Percentiles rank a stretch among this genome's conserved stretches.
Conservation (phyloP, 53 echinoderm and acorn worm species). For the Holothuria leucospilota region DNA sequence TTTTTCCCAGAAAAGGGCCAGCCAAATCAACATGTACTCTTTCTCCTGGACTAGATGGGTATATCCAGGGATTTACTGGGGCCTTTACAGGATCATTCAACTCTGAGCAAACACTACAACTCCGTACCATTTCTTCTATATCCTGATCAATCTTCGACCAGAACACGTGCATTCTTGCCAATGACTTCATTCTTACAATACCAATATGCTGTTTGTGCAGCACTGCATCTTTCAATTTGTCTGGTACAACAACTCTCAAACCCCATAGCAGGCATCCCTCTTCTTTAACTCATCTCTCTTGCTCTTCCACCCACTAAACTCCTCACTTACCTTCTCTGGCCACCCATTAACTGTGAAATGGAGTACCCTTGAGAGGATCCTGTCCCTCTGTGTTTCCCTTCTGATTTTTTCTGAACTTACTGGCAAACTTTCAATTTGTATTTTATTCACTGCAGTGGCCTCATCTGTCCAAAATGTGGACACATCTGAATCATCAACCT, state of each 20-base stretch:
- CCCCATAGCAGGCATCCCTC: slow-evolving; percentile 29
- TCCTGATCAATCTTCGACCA: slow-evolving; percentile 41
- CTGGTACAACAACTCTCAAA: not conserved
- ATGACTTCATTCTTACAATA: not conserved
- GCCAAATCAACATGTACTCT: slow-evolving; percentile 47
- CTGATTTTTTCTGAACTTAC: not conserved
- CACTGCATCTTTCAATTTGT: too few relatives aligned
- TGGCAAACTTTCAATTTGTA: not conserved
- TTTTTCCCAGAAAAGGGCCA: not conserved
- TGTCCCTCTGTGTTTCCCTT: not conserved
- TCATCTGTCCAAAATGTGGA: slow-evolving; percentile 40
- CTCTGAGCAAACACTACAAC: slow-evolving; percentile 18
- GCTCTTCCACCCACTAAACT: not conserved
- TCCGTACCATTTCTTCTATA: slow-evolving; percentile 29
- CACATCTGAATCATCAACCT: slow-evolving; percentile 6
- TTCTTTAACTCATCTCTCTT: slow-evolving; percentile 25
- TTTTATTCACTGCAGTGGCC: slow-evolving; percentile 4
- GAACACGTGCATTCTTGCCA: slow-evolving; percentile 4
- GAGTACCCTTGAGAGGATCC: slow-evolving; percentile 12
- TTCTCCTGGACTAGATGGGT: not conserved
- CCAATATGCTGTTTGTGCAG: not conserved
- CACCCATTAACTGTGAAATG: too few relatives aligned
- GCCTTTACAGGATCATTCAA: slow-evolving; percentile 17
- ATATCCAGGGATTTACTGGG: slow-evolving; percentile 32
- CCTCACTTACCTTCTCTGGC: not conserved